Evolutionary conservation across 2,113 vertebrate genomes (phyloP), one percentile per base, ranked within the genome.

Genomic region (Alces alces): DNA sequence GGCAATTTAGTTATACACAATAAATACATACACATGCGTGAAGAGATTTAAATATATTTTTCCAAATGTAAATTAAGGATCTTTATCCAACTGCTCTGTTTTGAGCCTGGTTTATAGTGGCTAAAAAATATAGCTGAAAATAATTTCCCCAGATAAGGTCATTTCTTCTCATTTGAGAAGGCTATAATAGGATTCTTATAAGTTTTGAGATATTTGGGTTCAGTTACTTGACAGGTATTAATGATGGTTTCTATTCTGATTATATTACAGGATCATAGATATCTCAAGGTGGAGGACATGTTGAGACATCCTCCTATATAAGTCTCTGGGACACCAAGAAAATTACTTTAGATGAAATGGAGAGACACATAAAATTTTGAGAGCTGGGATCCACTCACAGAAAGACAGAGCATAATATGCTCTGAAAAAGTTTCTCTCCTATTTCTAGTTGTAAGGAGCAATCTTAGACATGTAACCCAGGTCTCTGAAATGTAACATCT

Each of bases 41-140:
- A 96, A n/a, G 27, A 96, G 79, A 70, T 92, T 97, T 95, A 96
- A 95, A 78, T 95, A 95, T 43, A 96, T 84, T 96, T 96, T 97
- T 95, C 73, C 89, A 84, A 97, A 89, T 95, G 91, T 96, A 96
- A 95, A 98, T 94, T 91, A 95, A 95, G 43, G 70, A 28, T 98
- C 45, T 96, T 93, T 96, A 86, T 88, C 60, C 43, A 66, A 45
- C 25, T 55, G 9, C 21, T 91, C 43, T 94, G 45, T 96, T 95
- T 87, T 89, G 11, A 96, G 60, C 28, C 88, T 88, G 47, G 25
- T 73, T 96, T 96, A 82, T 93, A 43, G 19, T 92, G 86, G 61
- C 88, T 95, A 84, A 95, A 90, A 95, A 86, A 64, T 94, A 23
- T 30, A 95, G 57, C 43, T 94, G 85, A 94, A 96, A 96, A 86